phyloP scores from a whole-genome alignment of 2,888 invertebrate genomes.

The Tetheella fluctuosa region DNA sequence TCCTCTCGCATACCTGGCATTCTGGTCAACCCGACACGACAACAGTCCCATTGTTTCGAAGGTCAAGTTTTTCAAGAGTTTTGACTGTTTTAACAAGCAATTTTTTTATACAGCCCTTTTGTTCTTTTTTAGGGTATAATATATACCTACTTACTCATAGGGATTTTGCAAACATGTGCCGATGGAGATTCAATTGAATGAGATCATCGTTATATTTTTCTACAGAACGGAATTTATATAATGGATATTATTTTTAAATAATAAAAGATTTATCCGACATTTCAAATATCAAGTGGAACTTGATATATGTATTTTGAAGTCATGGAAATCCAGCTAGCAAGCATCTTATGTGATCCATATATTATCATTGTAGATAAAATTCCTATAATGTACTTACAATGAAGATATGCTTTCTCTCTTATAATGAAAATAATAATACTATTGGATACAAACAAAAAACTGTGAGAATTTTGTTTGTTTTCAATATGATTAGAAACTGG shows the following conservation, averaged over 20 bases:
- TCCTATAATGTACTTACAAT: not conserved
- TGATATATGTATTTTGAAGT: conserved; percentile 14
- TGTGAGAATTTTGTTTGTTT: conserved; percentile 30
- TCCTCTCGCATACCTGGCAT: conserved; percentile 58
- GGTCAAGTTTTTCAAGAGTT: conserved; percentile 49
- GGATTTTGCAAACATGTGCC: too few species aligned
- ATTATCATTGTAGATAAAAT: not conserved
- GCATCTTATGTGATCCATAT: not conserved
- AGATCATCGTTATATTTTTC: too few species aligned
- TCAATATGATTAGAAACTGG: conserved; percentile 40
- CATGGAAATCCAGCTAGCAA: not conserved
- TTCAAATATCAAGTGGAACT: not conserved
- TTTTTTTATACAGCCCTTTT: not conserved
- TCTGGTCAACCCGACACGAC: conserved; percentile 35
- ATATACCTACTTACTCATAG: too few species aligned
- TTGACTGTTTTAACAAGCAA: conserved; percentile 40
- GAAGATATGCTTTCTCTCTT: not conserved
- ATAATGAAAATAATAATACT: not conserved
- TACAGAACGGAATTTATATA: too few species aligned
- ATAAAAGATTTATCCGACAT: not conserved
- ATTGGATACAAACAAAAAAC: conserved; percentile 7
- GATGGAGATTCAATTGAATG: too few species aligned
- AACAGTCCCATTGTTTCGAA: conserved; percentile 57
- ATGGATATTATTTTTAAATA: too few species aligned
- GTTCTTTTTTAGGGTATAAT: not conserved